These are phyloP conservation scores for Hapalemur alaotrensis DNA, from an alignment of 2,797 vertebrate genomes.

Conservation along the genomic window DNA sequence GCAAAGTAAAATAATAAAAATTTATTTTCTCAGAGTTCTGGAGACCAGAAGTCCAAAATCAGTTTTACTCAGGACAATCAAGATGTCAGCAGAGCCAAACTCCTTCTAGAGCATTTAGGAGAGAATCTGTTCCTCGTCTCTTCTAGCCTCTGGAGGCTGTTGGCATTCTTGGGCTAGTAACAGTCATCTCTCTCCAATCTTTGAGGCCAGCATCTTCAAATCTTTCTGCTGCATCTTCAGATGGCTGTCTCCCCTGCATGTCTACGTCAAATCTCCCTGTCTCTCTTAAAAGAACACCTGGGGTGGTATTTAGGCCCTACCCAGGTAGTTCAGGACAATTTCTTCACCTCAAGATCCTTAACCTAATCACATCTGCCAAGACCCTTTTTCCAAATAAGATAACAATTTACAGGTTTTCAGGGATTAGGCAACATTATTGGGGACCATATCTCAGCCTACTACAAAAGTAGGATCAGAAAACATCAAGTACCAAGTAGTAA, in stretches of 20 bases:
- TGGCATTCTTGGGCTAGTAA: background rate
- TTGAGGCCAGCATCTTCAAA: background rate
- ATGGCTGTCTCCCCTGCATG: background rate
- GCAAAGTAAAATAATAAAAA: background rate
- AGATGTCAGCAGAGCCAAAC: background rate
- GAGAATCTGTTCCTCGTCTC: background rate
- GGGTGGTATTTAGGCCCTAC: background rate
- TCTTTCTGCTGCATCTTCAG: background rate
- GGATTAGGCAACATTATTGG: background rate
- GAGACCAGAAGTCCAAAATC: background rate
- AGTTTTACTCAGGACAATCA: background rate
- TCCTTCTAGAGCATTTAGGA: background rate
- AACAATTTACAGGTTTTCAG: background rate
- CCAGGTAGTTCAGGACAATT: background rate
- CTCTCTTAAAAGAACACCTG: background rate
- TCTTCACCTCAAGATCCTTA: background rate
- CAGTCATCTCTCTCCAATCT: background rate
- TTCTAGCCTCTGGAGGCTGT: background rate
- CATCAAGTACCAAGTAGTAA: background rate
- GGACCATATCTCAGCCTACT: background rate
- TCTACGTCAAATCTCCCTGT: background rate
- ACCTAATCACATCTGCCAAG: background rate
- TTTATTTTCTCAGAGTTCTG: background rate
- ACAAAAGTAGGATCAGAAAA: background rate
- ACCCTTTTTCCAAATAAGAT: background rate